These are phyloP conservation scores for rat (Rattus norvegicus) DNA, from an alignment of 2,113 vertebrate genomes.

Conservation along the genomic window DNA sequence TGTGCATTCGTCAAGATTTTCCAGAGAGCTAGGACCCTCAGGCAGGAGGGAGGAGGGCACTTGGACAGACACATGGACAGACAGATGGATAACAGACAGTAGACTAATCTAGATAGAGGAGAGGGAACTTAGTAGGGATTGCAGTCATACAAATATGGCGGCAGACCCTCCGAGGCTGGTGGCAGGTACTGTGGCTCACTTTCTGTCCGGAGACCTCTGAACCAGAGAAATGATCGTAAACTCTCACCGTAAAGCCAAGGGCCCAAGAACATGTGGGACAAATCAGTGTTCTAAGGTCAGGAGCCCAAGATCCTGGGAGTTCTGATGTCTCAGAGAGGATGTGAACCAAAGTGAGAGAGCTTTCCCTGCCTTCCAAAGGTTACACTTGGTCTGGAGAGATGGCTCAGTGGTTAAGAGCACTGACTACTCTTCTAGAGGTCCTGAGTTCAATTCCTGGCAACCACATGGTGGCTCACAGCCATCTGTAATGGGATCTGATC, in stretches of 20 bases:
- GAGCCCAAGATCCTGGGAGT: not conserved
- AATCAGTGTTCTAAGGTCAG: not conserved
- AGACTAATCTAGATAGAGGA: not conserved
- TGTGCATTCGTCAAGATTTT: not conserved
- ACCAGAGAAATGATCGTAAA: not conserved
- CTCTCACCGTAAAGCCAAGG: not conserved
- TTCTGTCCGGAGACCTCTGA: not conserved
- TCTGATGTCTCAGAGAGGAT: not conserved
- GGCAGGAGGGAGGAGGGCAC: not conserved
- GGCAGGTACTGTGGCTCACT: not conserved
- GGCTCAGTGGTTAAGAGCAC: no score
- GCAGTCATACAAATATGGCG: not conserved
- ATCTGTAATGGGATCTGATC: no score
- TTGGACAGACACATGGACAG: not conserved
- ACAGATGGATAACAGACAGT: not conserved
- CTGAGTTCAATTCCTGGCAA: no score
- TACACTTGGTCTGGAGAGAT: not conserved
- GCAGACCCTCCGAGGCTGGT: not conserved
- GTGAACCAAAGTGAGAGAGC: not conserved
- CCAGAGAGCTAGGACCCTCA: not conserved
- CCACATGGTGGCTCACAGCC: no score
- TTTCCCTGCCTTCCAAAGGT: not conserved
- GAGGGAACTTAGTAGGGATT: not conserved
- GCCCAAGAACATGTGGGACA: not conserved
- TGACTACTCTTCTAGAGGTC: no score